phyloP scores from a whole-genome alignment of 30 jellyfish, hydroid and myxozoan species.

The Phacellophora camtschatica region DNA sequence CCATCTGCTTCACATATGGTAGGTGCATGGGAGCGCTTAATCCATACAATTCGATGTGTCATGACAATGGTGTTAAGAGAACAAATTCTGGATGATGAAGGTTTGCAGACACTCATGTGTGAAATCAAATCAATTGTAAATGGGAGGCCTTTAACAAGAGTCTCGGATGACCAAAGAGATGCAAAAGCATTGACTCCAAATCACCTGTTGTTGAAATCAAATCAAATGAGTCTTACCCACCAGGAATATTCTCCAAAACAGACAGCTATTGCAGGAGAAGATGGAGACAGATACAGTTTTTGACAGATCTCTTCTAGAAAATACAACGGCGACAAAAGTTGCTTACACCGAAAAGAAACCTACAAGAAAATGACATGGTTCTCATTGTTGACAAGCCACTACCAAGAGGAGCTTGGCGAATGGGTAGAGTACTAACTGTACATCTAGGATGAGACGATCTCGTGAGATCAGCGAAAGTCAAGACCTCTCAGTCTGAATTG shows the following conservation, averaged over 20 bases:
- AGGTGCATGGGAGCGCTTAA: slow-evolving; percentile 75
- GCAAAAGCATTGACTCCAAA: slow-evolving; percentile 56
- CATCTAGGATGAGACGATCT: slow-evolving; percentile 6
- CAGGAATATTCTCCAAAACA: slow-evolving; percentile 22
- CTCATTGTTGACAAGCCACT: slow-evolving; percentile 25
- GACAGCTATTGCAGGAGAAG: slow-evolving; percentile 37
- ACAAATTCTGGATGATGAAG: slow-evolving; percentile 59
- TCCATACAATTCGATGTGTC: slow-evolving; percentile 31
- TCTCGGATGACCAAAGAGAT: slow-evolving; percentile 58
- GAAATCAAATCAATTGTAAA: slow-evolving; percentile 54
- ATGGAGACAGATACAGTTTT: slow-evolving; percentile 55
- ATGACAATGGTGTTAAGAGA: not conserved
- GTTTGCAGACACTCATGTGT: slow-evolving; percentile 40
- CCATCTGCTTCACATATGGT: slow-evolving; percentile 64
- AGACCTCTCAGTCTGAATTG: not conserved
- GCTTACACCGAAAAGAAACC: slow-evolving; percentile 5
- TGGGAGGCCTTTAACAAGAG: slow-evolving; percentile 56
- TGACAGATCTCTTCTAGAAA: slow-evolving; percentile 58
- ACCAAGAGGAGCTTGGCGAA: slow-evolving; percentile 46
- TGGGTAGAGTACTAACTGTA: slow-evolving; percentile 1
- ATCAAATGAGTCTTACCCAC: slow-evolving; percentile 26
- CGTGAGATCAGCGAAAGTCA: slow-evolving; percentile 31
- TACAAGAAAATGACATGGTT: slow-evolving; percentile 33
- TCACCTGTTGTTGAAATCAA: slow-evolving; percentile 39
- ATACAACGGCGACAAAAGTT: slow-evolving; percentile 48